Conservation (phyloP, 30 jellyfish, hydroid and myxozoan genomes). For the Nemopilema nomurai region DNA sequence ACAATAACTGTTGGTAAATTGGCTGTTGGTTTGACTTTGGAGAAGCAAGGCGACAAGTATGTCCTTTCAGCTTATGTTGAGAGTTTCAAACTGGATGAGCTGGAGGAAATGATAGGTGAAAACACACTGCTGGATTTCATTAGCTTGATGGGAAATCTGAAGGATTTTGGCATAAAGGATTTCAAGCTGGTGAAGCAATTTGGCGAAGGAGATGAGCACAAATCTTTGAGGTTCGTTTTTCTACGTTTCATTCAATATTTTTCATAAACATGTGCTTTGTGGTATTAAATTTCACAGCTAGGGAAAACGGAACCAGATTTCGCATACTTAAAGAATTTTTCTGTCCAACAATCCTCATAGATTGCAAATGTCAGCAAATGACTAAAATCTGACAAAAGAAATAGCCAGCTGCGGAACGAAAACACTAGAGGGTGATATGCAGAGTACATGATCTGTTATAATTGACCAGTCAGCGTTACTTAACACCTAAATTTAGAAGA, state of each 20-base stretch:
- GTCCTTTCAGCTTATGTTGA: constrained; percentile 22
- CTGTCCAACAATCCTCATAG: no score
- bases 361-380: no score
- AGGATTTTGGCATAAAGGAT: constrained; percentile 48
- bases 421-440: no score
- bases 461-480: no score
- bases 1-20: constrained; percentile 25
- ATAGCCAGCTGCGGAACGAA: no score
- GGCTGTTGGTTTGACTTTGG: constrained; percentile 20
- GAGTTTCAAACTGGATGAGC: constrained; percentile 23
- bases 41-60: constrained; percentile 27
- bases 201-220: constrained; percentile 17
- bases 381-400: no score
- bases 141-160: constrained; percentile 15
- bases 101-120: constrained; percentile 40
- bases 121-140: not conserved
- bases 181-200: constrained; percentile 22
- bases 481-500: no score
- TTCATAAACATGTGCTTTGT: no score
- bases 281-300: no score
- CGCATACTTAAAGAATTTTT: no score
- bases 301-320: no score
- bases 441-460: no score
- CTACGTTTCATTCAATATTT: not conserved
- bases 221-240: constrained; percentile 18